A percentile compares a stretch with the other conserved stretches of the same genome.
phyloP scores from a whole-genome alignment of 2,888 invertebrate genomes.

The Tanypteryx hageni region DNA sequence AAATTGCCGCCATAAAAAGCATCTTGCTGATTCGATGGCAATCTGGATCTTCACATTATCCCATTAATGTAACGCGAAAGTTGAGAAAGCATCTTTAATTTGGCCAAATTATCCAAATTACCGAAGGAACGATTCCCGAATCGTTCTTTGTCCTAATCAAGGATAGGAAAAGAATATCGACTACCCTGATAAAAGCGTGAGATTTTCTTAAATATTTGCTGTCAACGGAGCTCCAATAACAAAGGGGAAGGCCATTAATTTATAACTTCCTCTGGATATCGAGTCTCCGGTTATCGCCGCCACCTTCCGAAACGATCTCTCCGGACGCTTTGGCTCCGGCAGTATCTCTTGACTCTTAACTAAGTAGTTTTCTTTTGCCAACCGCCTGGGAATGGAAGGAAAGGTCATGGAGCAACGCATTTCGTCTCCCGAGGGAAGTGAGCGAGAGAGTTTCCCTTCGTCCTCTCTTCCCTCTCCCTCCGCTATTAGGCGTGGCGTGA shows the following conservation, averaged over 20 bases:
- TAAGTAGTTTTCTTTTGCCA: background rate
- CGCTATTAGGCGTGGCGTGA: background rate
- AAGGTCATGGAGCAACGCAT: background rate
- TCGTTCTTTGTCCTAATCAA: background rate
- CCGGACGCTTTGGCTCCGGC: too few species aligned
- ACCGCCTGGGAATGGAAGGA: background rate
- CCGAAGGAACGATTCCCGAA: background rate
- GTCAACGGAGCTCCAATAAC: too few species aligned
- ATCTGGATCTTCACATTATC: background rate
- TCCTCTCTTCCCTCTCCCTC: background rate
- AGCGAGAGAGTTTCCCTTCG: background rate
- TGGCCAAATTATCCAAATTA: background rate
- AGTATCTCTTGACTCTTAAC: too few species aligned
- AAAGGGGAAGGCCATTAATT: too few species aligned
- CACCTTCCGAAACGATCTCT: too few species aligned
- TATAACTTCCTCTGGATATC: too few species aligned
- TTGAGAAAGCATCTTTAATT: background rate
- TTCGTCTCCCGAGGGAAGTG: background rate
- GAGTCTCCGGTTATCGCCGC: too few species aligned
- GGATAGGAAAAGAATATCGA: background rate
- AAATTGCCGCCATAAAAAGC: slow-evolving; percentile 8
- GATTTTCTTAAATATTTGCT: too few species aligned
- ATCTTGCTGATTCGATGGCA: background rate
- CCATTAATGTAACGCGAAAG: background rate
- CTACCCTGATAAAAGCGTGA: too few species aligned